Evolutionary conservation across 1,140 invertebrate genomes (phyloP).

Genomic region (Drosophila punjabiensis): DNA sequence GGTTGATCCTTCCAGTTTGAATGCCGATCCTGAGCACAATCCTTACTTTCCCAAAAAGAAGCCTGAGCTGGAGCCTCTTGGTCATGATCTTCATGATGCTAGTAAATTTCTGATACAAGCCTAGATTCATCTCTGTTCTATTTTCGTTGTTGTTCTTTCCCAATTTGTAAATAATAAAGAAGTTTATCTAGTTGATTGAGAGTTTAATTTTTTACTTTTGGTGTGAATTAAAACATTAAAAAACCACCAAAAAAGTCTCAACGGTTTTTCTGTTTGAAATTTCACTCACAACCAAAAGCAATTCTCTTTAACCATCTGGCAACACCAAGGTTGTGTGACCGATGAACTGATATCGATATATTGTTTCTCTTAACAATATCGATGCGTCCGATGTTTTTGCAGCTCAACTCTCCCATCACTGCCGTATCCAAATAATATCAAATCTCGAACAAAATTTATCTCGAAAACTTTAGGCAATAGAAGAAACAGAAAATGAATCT

Average conservation of each 20-base stretch:
- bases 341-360: not conserved
- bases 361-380: not conserved
- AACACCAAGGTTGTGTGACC: not conserved
- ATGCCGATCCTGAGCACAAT: slow-evolving; percentile 92
- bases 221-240: not conserved
- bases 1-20: slow-evolving; percentile 87
- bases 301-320: not conserved
- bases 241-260: no score
- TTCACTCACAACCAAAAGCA: no score
- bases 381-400: not conserved
- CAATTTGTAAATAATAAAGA: slow-evolving; percentile 78
- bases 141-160: slow-evolving; percentile 17
- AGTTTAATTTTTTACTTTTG: not conserved
- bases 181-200: not conserved
- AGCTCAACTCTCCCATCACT: slow-evolving; percentile 11
- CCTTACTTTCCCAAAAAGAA: slow-evolving; percentile 91
- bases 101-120: slow-evolving; percentile 85
- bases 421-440: slow-evolving; percentile 29
- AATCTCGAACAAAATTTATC: slow-evolving; percentile 16
- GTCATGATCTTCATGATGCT: slow-evolving; percentile 48
- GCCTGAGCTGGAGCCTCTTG: slow-evolving; percentile 69
- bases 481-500: slow-evolving; percentile 85
- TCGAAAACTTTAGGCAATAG: slow-evolving; percentile 6
- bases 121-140: slow-evolving; percentile 29
- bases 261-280: no score